Base-by-base conservation (phyloP, 2,797 vertebrate genomes). In the Picus viridis region DNA sequence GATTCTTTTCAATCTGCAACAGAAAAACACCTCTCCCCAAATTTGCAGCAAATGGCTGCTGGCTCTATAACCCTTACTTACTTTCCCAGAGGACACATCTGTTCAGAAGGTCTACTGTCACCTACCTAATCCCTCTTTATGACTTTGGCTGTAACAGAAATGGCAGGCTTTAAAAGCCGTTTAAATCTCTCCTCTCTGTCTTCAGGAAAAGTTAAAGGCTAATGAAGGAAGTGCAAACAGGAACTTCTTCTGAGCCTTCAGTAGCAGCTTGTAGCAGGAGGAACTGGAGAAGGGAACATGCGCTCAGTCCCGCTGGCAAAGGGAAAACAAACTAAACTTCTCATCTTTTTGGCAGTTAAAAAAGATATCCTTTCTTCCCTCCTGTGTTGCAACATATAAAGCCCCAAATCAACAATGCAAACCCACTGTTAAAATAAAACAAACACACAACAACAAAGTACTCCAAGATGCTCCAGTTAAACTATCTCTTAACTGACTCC, bases 401-500 rank as follows among this genome's bases (percentile, higher is more conserved):
- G 2, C 41, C 41, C 57, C 18, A 93, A 92, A 94, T 90, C 90
- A 94, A 96, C 93, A 94, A 94, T 88, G 86, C 79, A 94, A 73
- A 94, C 34, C 47, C 22, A 51, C 16, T 81, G 70, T 67, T 61
- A 43, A 72, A 73, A 71, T 27, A 39, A 36, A n/a, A 39, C n/a
- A 34, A 18, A 45, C 45, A 47, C 22, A 20, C 19, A 43, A 43
- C 41, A 43, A 43, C 47, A 47, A 10, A 10, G 9, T 69, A 49
- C 76, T 75, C 57, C 56, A 72, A 79, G 63, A 91, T 84, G 67
- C 70, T 93, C 20, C 73, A 92, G 86, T 83, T 70, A 89, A 94
- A 93, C 75, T 76, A 73, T 63, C 70, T 89, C 86, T 92, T 94
- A 94, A 96, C 84, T 92, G 90, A 73, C 84, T 96, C 94, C 93